Evolutionary conservation across 2,888 invertebrate genomes (phyloP).

Genomic region (Deilephila porcellus): DNA sequence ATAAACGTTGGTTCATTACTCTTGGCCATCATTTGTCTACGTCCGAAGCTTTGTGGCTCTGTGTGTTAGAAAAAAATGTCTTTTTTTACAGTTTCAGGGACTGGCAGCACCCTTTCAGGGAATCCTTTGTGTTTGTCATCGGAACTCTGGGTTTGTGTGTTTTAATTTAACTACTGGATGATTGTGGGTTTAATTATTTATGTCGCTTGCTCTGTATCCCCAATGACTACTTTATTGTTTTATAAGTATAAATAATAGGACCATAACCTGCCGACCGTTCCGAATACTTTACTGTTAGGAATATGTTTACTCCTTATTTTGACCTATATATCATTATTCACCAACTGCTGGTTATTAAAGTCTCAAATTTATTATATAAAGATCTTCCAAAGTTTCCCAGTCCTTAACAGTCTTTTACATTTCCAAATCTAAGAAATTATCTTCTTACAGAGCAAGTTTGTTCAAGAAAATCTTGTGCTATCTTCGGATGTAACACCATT

Average conservation of each 20-base stretch:
- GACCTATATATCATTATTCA: no score
- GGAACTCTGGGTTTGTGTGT: background rate
- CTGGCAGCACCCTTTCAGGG: constrained; percentile 11
- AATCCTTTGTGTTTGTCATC: background rate
- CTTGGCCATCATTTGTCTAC: constrained; percentile 59
- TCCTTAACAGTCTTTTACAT: no score
- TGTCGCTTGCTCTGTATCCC: background rate
- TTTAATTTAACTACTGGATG: background rate
- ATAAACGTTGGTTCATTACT: constrained; percentile 65
- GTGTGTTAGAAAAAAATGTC: constrained; percentile 51
- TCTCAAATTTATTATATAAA: no score
- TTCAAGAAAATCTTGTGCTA: background rate
- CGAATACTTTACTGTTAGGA: no score
- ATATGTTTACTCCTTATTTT: no score
- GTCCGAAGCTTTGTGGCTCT: constrained; percentile 53
- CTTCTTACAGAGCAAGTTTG: background rate
- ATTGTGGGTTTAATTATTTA: background rate
- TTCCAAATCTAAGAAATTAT: background rate
- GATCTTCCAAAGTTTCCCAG: no score
- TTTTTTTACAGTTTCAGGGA: constrained; percentile 37
- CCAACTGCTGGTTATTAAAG: no score
- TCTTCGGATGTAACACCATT: background rate
- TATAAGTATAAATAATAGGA: no score
- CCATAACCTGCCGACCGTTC: no score
- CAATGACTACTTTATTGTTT: no score